A percentile compares a stretch with the other conserved stretches of the same genome.
Evolutionary conservation across 2,113 vertebrate species (phyloP).

Genomic region (Clinocottus analis): DNA sequence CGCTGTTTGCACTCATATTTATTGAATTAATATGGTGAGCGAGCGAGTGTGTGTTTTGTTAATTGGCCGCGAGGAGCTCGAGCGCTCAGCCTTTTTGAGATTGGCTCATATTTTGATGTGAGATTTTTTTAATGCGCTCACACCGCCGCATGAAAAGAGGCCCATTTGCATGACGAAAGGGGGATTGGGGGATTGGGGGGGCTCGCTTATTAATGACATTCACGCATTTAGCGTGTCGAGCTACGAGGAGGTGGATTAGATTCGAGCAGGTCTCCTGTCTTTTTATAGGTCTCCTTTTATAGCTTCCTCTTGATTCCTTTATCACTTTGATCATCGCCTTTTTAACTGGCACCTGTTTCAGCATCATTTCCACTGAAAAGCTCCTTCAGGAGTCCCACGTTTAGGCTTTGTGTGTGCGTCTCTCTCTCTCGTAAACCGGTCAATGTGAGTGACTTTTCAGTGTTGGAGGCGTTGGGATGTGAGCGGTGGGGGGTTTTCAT

Average conservation of each 20-base stretch:
- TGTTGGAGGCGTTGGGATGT: conserved; percentile 23
- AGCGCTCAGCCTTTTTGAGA: conserved; percentile 51
- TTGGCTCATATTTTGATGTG: conserved; percentile 53
- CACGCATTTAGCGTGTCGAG: conserved; percentile 34
- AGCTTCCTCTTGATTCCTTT: conserved; percentile 46
- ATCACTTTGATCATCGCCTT: conserved; percentile 58
- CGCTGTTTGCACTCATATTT: conserved; percentile 46
- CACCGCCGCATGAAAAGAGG: conserved; percentile 29
- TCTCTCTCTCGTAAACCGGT: conserved; percentile 22
- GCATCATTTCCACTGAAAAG: conserved; percentile 21
- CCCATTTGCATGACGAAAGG: conserved; percentile 46
- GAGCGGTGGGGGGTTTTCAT: conserved; percentile 20
- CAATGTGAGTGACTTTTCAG: conserved; percentile 3
- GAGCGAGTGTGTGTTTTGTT: conserved; percentile 34
- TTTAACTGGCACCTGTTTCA: conserved; percentile 47
- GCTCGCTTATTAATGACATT: conserved; percentile 55
- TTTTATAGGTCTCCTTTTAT: conserved; percentile 64
- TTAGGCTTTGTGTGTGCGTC: background rate
- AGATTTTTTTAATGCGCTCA: conserved; percentile 51
- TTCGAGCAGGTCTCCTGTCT: conserved; percentile 48
- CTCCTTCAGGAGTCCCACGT: conserved; percentile 16
- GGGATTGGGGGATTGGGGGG: conserved; percentile 9
- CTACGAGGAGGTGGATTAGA: conserved; percentile 47
- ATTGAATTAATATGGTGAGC: conserved; percentile 38
- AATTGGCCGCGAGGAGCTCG: conserved; percentile 52